Evolutionary conservation across 2,113 vertebrate genomes (phyloP).

Genomic region (Lophochroa leadbeateri): DNA sequence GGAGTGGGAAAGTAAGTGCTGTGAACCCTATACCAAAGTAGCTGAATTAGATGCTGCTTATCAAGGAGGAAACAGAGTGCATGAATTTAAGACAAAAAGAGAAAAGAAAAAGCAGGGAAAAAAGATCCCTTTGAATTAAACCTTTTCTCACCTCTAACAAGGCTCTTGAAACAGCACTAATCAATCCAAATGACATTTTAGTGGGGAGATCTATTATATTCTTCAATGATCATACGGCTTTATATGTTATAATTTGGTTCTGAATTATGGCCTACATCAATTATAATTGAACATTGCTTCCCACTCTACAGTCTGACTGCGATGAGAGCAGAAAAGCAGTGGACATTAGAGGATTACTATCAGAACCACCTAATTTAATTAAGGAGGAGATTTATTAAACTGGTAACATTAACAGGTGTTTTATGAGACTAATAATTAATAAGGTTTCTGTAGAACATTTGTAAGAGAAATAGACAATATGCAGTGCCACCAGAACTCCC

Average conservation of each 20-base stretch:
- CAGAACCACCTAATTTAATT: constrained; percentile 65
- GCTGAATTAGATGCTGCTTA: not conserved
- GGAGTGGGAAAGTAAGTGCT: not conserved
- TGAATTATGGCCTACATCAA: constrained; percentile 68
- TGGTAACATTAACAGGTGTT: constrained; percentile 67
- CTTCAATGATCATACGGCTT: constrained; percentile 66
- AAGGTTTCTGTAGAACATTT: constrained; percentile 68
- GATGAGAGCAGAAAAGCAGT: constrained; percentile 43
- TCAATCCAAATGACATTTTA: constrained; percentile 69
- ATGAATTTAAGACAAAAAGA: not conserved
- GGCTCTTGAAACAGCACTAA: constrained; percentile 49
- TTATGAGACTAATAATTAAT: constrained; percentile 74
- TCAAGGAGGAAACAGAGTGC: not conserved
- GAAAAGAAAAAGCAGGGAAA: not conserved
- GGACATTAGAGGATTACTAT: constrained; percentile 54
- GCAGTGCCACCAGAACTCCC: constrained; percentile 51
- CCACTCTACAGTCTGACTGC: constrained; percentile 32
- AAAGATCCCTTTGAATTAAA: constrained; percentile 18
- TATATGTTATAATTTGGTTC: constrained; percentile 67
- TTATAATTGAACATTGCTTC: constrained; percentile 59
- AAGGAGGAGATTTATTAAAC: constrained; percentile 71
- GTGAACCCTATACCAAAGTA: not conserved
- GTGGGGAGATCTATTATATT: constrained; percentile 64
- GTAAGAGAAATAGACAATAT: constrained; percentile 67
- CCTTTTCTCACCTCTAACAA: constrained; percentile 57